Percentiles rank a stretch among this genome's conserved stretches.
phyloP scores from a whole-genome alignment of 2,888 invertebrate genomes.

The Polydrusus tereticollis region DNA sequence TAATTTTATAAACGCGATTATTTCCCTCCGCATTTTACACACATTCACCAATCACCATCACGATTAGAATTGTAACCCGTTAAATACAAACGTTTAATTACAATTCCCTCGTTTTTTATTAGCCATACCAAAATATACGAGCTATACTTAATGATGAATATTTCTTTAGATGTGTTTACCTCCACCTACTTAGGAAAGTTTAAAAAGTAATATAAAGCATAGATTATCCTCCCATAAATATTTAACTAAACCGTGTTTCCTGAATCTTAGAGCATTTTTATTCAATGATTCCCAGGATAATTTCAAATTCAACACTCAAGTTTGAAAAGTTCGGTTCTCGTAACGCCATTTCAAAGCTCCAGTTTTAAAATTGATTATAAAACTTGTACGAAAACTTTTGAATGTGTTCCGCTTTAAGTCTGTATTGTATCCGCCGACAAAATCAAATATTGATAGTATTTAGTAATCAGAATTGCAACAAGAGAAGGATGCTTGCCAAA shows the following conservation, averaged over 20 bases:
- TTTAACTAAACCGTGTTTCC: slow-evolving; percentile 28
- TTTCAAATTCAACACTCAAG: slow-evolving; percentile 33
- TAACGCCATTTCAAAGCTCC: slow-evolving; percentile 14
- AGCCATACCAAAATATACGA: too few relatives aligned
- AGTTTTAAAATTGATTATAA: slow-evolving; percentile 42
- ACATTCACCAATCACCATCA: too few relatives aligned
- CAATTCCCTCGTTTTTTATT: too few relatives aligned
- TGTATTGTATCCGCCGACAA: slow-evolving; percentile 26
- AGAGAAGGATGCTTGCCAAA: slow-evolving; percentile 15
- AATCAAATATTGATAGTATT: slow-evolving; percentile 35
- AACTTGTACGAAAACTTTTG: slow-evolving; percentile 33
- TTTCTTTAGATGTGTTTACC: neutral
- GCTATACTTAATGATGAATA: too few relatives aligned
- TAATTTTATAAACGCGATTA: too few relatives aligned
- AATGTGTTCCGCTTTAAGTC: slow-evolving; percentile 31
- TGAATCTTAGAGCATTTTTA: slow-evolving; percentile 25
- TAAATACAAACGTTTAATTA: too few relatives aligned
- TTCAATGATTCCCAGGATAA: slow-evolving; percentile 37
- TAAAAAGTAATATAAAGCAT: slow-evolving; percentile 6
- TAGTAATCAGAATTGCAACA: slow-evolving; percentile 26
- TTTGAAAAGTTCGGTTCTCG: slow-evolving; percentile 18
- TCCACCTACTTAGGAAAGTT: neutral
- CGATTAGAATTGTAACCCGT: too few relatives aligned
- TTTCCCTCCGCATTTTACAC: too few relatives aligned
- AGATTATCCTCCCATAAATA: slow-evolving; percentile 32